Evolutionary conservation across 2,113 vertebrate species (phyloP).

Genomic region (Holacanthus passer): DNA sequence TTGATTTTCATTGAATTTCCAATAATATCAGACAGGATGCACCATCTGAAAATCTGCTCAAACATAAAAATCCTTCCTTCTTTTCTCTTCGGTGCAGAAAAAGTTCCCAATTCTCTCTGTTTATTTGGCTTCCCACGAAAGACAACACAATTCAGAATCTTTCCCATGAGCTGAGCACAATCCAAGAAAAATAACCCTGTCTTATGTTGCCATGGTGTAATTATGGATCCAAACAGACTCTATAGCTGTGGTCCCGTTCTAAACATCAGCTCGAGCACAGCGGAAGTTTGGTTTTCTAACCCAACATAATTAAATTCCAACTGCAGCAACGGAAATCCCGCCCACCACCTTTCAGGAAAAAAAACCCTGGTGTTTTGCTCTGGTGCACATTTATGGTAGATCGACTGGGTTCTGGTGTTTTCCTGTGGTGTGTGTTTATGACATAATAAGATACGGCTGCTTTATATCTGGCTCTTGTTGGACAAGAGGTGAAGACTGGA

Average conservation of each 20-base stretch:
- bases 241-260: slow-evolving; percentile 60
- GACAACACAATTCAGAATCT: slow-evolving; percentile 65
- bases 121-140: slow-evolving; percentile 73
- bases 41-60: slow-evolving; percentile 25
- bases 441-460: slow-evolving; percentile 40
- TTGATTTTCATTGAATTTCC: not conserved
- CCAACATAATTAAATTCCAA: slow-evolving; percentile 75
- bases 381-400: slow-evolving; percentile 39
- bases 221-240: slow-evolving; percentile 77
- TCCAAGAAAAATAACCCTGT: slow-evolving; percentile 75
- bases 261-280: slow-evolving; percentile 71
- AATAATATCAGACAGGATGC: slow-evolving; percentile 18
- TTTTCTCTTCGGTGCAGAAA: slow-evolving; percentile 32
- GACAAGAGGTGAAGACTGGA: slow-evolving; percentile 30
- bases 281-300: slow-evolving; percentile 77
- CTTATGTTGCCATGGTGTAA: slow-evolving; percentile 75
- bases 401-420: slow-evolving; percentile 46
- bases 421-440: slow-evolving; percentile 57
- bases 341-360: not conserved
- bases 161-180: slow-evolving; percentile 70
- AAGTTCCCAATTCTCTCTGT: slow-evolving; percentile 44
- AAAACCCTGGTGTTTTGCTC: slow-evolving; percentile 35
- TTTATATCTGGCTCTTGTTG: slow-evolving; percentile 47
- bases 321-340: slow-evolving; percentile 56
- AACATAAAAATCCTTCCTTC: slow-evolving; percentile 10